Base-by-base conservation (phyloP, 2,113 vertebrate genomes). In the Fulmarus glacialis region DNA sequence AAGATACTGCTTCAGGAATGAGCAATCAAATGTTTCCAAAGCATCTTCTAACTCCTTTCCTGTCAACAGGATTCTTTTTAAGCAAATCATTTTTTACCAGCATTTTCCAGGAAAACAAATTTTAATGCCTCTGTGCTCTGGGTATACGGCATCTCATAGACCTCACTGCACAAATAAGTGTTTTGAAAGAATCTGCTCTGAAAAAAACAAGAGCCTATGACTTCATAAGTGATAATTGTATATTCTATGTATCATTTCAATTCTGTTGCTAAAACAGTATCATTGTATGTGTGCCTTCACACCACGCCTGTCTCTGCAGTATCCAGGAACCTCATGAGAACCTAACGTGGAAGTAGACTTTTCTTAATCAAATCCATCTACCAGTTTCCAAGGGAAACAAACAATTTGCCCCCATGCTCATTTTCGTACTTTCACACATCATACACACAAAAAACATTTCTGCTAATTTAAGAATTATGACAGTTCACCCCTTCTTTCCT, bases 381-480 rank as follows among this genome's bases (percentile, higher is more conserved):
- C 59, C 27, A 36, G 71, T 79, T 96, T 73, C 92, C 12, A 29
- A 93, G 87, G 86, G 94, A 96, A 97, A 94, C 82, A 82, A 92
- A 82, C 47, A 36, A 15, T 78, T 95, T 84, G 6, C 29, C 82
- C 70, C 42, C 55, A 7, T 70, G 88, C 79, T 74, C 89, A 50
- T 90, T 92, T 93, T 91, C 77, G 8, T 50, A 27, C 68, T 95
- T 89, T 89, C 88, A 74, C 91, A 89, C 87, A 85, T 80, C 75
- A 29, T 59, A 15, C 23, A 62, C n/a, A 67, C 81, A 70, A 73
- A 84, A 70, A 12, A 19, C 4, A 0, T 72, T 94, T 50, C 78
- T 88, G 74, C 94, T 95, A 94, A 95, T 91, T 97, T 89, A 79
- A 94, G 95, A 97, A 88, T 96, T 92, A 92, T 59, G 88, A 93